Percentiles rank a stretch among this genome's conserved stretches.
These are phyloP conservation scores for Nyctibius bracteatus DNA, from an alignment of 2,113 vertebrate species.

Conservation along the genomic window DNA sequence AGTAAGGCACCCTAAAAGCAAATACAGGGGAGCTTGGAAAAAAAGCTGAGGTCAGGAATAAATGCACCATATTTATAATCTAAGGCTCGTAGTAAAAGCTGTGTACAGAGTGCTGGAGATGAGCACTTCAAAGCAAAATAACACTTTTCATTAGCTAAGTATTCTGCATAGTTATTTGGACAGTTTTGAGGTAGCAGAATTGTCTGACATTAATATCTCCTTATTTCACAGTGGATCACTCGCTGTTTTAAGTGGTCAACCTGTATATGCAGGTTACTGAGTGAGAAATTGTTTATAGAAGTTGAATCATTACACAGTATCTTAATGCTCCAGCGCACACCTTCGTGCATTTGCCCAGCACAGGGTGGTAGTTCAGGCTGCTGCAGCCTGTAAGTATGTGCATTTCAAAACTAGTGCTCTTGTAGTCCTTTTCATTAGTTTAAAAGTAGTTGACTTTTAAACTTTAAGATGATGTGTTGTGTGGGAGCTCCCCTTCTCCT, in stretches of 20 bases:
- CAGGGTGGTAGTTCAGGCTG: neutral
- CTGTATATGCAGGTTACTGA: neutral
- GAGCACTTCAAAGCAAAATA: neutral
- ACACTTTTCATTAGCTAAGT: neutral
- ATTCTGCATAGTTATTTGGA: neutral
- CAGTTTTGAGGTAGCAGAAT: neutral
- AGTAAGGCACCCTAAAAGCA: neutral
- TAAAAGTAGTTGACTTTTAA: neutral
- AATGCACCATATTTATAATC: neutral
- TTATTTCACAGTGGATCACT: neutral
- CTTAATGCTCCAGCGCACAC: neutral
- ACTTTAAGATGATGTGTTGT: neutral
- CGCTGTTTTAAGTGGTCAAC: neutral
- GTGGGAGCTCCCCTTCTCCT: neutral
- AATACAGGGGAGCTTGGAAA: neutral
- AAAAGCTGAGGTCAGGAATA: neutral
- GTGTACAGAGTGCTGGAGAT: neutral
- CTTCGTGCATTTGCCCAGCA: neutral
- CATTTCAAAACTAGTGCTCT: rapidly evolving
- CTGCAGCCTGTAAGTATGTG: neutral
- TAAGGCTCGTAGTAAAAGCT: neutral
- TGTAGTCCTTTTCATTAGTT: neutral
- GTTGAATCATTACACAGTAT: neutral
- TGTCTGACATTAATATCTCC: neutral
- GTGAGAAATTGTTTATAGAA: neutral